Evolutionary conservation across 2,888 invertebrate genomes (phyloP).

Genomic region (Salticus scenicus): DNA sequence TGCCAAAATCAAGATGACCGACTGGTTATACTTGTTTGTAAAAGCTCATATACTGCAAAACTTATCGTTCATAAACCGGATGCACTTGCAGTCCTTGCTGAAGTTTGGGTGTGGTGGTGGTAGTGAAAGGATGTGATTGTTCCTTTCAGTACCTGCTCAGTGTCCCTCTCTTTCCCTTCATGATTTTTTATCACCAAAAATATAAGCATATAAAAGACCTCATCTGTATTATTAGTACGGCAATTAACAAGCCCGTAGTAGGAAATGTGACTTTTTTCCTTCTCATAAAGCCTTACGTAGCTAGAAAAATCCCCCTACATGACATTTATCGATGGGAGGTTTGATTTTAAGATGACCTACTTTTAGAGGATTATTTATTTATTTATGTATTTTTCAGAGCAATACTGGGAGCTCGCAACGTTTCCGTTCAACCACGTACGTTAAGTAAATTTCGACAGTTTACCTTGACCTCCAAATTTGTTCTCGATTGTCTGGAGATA

Average conservation of each 20-base stretch:
- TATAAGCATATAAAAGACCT: not conserved
- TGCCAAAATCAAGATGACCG: not conserved
- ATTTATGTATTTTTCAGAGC: no score
- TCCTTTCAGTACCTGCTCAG: no score
- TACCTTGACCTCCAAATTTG: no score
- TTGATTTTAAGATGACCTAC: no score
- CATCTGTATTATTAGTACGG: not conserved
- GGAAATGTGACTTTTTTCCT: not conserved
- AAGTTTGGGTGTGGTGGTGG: constrained; percentile 58
- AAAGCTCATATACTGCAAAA: not conserved
- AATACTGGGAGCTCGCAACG: no score
- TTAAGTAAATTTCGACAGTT: no score
- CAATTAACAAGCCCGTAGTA: not conserved
- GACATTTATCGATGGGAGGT: no score
- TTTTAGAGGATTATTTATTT: no score
- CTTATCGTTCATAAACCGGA: not conserved
- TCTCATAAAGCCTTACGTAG: no score
- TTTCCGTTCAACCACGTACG: no score
- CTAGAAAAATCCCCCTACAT: no score
- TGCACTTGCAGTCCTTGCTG: not conserved
- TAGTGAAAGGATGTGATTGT: constrained; percentile 40
- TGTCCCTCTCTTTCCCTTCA: not conserved
- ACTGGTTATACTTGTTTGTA: not conserved
- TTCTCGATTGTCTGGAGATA: no score
- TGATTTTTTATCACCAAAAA: not conserved